Evolutionary conservation across 2,113 vertebrate species (phyloP).

Genomic region (Dolichallabes microphthalmus): DNA sequence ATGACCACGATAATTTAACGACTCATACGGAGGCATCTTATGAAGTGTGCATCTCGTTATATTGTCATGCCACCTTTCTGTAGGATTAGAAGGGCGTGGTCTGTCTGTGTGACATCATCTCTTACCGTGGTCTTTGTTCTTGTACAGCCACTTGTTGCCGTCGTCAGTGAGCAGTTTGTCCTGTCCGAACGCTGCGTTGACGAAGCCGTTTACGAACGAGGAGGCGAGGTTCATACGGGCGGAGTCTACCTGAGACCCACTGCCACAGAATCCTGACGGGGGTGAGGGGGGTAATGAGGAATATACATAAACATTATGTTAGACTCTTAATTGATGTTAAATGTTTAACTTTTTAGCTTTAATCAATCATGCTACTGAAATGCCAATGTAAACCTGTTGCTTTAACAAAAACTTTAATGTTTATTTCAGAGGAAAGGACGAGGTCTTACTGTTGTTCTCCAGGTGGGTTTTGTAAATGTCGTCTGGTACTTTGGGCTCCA

Average conservation of each 20-base stretch:
- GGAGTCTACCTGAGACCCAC: constrained; percentile 95
- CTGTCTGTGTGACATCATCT: neutral
- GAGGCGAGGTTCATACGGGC: constrained; percentile 98
- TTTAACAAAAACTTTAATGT: too few species aligned
- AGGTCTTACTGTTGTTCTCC: constrained; percentile 94
- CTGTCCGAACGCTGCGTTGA: constrained; percentile 95
- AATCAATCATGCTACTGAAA: too few species aligned
- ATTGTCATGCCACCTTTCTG: too few species aligned
- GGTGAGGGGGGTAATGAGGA: neutral
- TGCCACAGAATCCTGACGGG: constrained; percentile 88
- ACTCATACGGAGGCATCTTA: too few species aligned
- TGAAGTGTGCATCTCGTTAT: too few species aligned
- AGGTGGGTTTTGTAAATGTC: constrained; percentile 99
- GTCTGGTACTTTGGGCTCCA: constrained; percentile 98
- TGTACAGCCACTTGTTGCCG: constrained; percentile 98
- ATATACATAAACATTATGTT: neutral
- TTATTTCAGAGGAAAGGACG: neutral
- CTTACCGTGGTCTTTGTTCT: constrained; percentile 97
- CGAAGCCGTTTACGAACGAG: constrained; percentile 97
- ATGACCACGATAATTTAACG: too few species aligned
- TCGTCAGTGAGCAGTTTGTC: constrained; percentile 97
- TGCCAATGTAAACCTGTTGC: too few species aligned
- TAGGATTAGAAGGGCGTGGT: neutral
- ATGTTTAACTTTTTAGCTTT: neutral
- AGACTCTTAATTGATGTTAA: neutral